A percentile compares a stretch with the other conserved stretches of the same genome.
Evolutionary conservation across 2,888 invertebrate genomes (phyloP).

Genomic region (Patella pellucida): DNA sequence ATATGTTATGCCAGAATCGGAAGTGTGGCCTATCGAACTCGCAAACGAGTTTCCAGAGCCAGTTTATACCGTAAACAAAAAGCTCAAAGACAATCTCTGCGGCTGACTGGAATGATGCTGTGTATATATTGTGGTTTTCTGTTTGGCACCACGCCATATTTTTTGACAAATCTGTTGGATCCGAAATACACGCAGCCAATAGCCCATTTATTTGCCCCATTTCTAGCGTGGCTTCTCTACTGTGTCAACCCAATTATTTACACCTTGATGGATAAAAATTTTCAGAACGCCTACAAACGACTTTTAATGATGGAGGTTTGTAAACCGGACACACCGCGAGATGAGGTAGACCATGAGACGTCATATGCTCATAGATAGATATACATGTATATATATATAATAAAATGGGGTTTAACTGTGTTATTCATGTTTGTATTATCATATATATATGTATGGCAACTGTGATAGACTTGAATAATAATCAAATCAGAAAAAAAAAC

Average conservation of each 20-base stretch:
- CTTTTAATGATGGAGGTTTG: constrained; percentile 47
- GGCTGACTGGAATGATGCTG: constrained; percentile 61
- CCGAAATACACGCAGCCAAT: constrained; percentile 45
- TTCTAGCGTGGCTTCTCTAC: constrained; percentile 57
- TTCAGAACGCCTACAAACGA: constrained; percentile 53
- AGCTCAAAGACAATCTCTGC: constrained; percentile 42
- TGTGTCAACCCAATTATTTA: constrained; percentile 60
- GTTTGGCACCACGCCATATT: constrained; percentile 58
- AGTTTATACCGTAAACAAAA: constrained; percentile 41
- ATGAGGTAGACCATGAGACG: no score
- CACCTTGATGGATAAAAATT: constrained; percentile 59
- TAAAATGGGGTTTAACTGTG: no score
- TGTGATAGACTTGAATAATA: no score
- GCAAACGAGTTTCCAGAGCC: constrained; percentile 46
- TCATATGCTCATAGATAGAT: no score
- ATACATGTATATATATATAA: no score
- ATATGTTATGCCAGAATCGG: constrained; percentile 60
- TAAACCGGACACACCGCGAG: constrained; percentile 18
- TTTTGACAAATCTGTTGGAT: constrained; percentile 53
- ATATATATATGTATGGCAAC: no score
- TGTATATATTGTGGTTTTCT: constrained; percentile 60
- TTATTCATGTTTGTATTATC: no score
- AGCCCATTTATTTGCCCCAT: constrained; percentile 58
- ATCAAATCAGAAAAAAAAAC: no score
- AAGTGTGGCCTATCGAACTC: constrained; percentile 49